Conservation (phyloP, 2,113 vertebrate genomes). For the Lampris incognitus region DNA sequence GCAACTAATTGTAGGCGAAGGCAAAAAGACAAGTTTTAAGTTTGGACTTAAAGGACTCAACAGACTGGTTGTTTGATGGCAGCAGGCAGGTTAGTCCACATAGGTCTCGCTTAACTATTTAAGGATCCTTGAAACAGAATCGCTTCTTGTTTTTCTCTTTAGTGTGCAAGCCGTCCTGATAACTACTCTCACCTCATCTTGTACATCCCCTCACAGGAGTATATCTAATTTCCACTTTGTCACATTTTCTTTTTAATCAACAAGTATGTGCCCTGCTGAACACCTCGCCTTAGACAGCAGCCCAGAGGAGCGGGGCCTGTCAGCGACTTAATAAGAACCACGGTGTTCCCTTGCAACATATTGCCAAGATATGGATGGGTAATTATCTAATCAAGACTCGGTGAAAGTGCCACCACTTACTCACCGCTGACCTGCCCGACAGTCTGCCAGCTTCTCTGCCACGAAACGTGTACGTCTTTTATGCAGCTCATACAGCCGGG, state of each 20-base stretch:
- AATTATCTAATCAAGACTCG: conserved; percentile 80
- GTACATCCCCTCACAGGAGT: conserved; percentile 19
- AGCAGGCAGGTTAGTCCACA: too few relatives aligned
- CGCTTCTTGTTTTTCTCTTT: background rate
- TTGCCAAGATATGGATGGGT: conserved; percentile 77
- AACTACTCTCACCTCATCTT: conserved; percentile 16
- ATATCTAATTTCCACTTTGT: conserved; percentile 46
- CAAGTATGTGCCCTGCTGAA: conserved; percentile 58
- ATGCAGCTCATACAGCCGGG: conserved; percentile 9
- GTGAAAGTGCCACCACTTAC: conserved; percentile 61
- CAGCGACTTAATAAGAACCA: conserved; percentile 67
- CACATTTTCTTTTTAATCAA: conserved; percentile 48
- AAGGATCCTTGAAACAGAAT: too few relatives aligned
- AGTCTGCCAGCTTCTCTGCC: conserved; percentile 43
- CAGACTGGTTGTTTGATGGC: too few relatives aligned
- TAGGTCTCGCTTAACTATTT: too few relatives aligned
- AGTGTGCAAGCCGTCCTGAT: conserved; percentile 5
- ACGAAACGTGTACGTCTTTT: conserved; percentile 37
- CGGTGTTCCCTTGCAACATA: conserved; percentile 69
- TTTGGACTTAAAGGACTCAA: too few relatives aligned
- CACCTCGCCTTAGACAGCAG: conserved; percentile 49
- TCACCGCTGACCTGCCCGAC: conserved; percentile 72
- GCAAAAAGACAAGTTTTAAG: too few relatives aligned
- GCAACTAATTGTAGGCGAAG: too few relatives aligned
- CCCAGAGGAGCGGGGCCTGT: conserved; percentile 54